These are phyloP conservation scores for Syngnathus acus DNA, from an alignment of 2,797 vertebrate genomes.

Conservation along the genomic window DNA sequence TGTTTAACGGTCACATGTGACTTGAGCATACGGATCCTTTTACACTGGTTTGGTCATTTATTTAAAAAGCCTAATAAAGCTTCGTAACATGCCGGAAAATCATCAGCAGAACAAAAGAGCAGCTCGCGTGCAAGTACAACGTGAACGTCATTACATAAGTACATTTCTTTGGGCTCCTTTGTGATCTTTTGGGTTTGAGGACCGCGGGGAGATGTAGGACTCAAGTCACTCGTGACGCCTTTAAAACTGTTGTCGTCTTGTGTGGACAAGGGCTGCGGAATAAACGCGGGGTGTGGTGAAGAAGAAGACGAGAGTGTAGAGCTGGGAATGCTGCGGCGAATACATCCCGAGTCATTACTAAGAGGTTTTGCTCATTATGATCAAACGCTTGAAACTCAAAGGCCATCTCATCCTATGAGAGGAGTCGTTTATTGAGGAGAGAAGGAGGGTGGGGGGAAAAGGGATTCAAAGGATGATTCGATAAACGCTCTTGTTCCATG, in stretches of 20 bases:
- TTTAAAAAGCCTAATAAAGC: slow-evolving; percentile 11
- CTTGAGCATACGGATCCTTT: slow-evolving; percentile 2
- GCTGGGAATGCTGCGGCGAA: slow-evolving; percentile 55
- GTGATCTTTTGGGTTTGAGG: slow-evolving; percentile 37
- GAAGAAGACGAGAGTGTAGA: slow-evolving; percentile 36
- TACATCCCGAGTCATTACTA: slow-evolving; percentile 65
- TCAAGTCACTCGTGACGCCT: slow-evolving; percentile 30
- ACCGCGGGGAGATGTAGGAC: slow-evolving; percentile 36
- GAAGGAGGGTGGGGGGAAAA: not conserved
- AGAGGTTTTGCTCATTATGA: slow-evolving; percentile 66
- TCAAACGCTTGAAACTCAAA: slow-evolving; percentile 66
- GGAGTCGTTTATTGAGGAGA: slow-evolving; percentile 32
- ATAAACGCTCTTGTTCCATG: slow-evolving; percentile 39
- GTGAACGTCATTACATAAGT: slow-evolving; percentile 27
- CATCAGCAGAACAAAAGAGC: not conserved
- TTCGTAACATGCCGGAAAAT: not conserved
- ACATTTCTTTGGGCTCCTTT: slow-evolving; percentile 11
- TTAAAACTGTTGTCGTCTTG: slow-evolving; percentile 44
- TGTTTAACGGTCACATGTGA: slow-evolving; percentile 10
- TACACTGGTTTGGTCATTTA: not conserved
- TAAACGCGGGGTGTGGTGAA: slow-evolving; percentile 56
- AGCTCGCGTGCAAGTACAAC: slow-evolving; percentile 12
- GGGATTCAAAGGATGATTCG: slow-evolving; percentile 50
- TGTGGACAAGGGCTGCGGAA: slow-evolving; percentile 53
- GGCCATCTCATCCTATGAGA: slow-evolving; percentile 35